Evolutionary conservation across 2,113 vertebrate species (phyloP), one percentile per base, ranked within the genome.

Genomic region (Triplophysa rosa): DNA sequence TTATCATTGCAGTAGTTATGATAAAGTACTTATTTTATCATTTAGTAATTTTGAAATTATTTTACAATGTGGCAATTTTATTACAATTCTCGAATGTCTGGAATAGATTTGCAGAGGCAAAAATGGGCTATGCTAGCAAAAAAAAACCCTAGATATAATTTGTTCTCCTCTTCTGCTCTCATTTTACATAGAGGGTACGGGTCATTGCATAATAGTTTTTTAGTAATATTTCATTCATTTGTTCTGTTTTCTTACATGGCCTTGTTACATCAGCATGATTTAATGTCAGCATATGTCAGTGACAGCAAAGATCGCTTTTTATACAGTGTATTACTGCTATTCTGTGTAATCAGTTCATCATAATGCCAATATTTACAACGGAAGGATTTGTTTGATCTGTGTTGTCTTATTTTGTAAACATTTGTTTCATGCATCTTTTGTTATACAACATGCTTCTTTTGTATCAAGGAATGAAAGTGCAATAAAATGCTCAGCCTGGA

Each of bases 401-500:
- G 59, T 59, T 10, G 79, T 47, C 82, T 63, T 69, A 59, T 10
- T 45, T 83, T 69, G 68, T 54, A 12, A 54, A 61, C 10, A 9
- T 23, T 70, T 81, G 26, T 23, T 59, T 75, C 72, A 61, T 65
- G 7, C n/a, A 21, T 74, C 83, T 85, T 83, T 81, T 70, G 80
- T 84, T 80, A 76, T 4, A 16, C 5, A 42, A 21, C 40, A 56
- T 19, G 12, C 49, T 79, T 86, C 84, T 87, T 82, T 81, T 87
- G 78, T 88, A 83, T 80, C 67, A 14, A 49, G 16, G 59, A 81
- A 78, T 79, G 80, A 74, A 45, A 84, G 89, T 91, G 90, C 88
- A 93, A 93, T 93, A 91, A 92, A 93, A n/a, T 75, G 42, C 21
- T 68, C 13, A 29, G 59, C 80, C 69, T 67, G 26, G 79, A 54